Base-by-base conservation (phyloP, 2,113 vertebrate genomes). In the Prionailurus viverrinus region DNA sequence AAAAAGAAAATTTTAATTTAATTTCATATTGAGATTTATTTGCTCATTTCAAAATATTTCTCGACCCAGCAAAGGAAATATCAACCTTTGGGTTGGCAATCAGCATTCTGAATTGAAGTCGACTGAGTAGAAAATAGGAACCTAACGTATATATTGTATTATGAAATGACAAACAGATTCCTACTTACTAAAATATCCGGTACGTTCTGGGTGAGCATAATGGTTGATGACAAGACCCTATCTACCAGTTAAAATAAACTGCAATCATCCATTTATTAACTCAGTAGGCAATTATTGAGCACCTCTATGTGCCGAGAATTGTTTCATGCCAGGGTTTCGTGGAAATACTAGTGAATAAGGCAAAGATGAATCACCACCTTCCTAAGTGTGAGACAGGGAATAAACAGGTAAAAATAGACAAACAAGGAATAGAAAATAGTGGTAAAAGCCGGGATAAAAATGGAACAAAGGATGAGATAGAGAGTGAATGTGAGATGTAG, bases 1-100 rank as follows among this genome's bases (percentile, higher is more conserved):
- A 55, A 81, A 96, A 91, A 66, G 13, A 74, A 51, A 14, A 48
- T 68, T 80, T 87, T 41, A 78, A 71, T 55, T 91, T 94, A 76
- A 55, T 88, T 71, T 84, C 74, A 83, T 58, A 39, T 71, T 41
- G 89, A 89, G 66, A 66, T 41, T 76, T 55, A 90, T 51, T 41
- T 92, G 66, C 66, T 10, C 82, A 83, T 83, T 87, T 66, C 2
- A 68, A 73, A 78, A 94, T 84, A 73, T 19, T 88, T 68, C 19
- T 71, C 73, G 63, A 89, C 51, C 33, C 45, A 66, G 83, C 65
- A 83, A 25, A 89, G 53, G 73, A 48, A 71, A 12, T 16, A 14
- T 73, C 14, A 65, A 41, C 29, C 55, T 79, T 18, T 14, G 25
- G 23, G 25, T 48, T 89, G 63, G 36, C 39, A 74, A 51, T 80